A percentile compares a stretch with the other conserved stretches of the same genome.
Conservation (phyloP, 2,113 vertebrate species). For the Myxocyprinus asiaticus region DNA sequence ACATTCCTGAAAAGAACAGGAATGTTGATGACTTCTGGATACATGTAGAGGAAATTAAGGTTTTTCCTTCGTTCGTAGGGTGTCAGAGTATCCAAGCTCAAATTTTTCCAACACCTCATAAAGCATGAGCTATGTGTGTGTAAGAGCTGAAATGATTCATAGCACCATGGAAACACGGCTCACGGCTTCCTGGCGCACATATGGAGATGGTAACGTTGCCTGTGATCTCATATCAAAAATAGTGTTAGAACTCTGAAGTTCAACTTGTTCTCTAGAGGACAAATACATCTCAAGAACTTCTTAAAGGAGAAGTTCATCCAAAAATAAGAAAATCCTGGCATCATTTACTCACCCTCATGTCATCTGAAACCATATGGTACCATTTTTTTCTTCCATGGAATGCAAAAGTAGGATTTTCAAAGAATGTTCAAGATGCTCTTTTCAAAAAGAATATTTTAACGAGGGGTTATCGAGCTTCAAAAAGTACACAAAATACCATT, state of each 20-base stretch:
- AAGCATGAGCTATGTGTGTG: conserved; percentile 28
- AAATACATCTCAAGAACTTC: conserved; percentile 6
- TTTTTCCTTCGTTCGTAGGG: neutral
- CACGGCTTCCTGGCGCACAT: conserved; percentile 40
- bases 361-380: too few relatives aligned
- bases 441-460: too few relatives aligned
- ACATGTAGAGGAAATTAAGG: neutral
- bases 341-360: too few relatives aligned
- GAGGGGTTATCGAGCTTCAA: too few relatives aligned
- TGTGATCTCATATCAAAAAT: conserved; percentile 51
- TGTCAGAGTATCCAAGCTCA: conserved; percentile 13
- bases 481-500: too few relatives aligned
- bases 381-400: too few relatives aligned
- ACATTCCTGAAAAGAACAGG: neutral
- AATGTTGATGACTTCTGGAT: neutral
- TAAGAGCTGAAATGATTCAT: conserved; percentile 22
- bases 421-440: too few relatives aligned
- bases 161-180: conserved; percentile 50
- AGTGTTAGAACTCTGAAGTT: conserved; percentile 18
- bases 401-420: too few relatives aligned
- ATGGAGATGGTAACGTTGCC: conserved; percentile 34
- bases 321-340: too few relatives aligned
- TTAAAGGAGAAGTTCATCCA: neutral
- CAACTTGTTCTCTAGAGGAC: conserved; percentile 17
- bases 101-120: conserved; percentile 26